Evolutionary conservation across 2,888 invertebrate species (phyloP).

Genomic region (Adelognathus sp.): DNA sequence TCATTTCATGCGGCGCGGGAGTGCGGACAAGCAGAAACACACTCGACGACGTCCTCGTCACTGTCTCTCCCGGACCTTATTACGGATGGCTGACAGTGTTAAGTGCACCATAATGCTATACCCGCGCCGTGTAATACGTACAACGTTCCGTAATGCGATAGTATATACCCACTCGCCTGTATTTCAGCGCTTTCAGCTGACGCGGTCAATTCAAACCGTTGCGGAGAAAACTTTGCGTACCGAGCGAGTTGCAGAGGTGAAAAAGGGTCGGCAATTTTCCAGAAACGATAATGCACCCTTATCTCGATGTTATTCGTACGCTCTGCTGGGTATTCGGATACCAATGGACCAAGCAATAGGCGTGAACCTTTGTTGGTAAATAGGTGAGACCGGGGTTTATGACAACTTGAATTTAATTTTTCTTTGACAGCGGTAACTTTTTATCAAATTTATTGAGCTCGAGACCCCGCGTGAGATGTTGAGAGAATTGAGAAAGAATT

Average conservation of each 20-base stretch:
- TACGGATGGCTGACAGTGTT: slow-evolving; percentile 71
- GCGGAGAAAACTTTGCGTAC: slow-evolving; percentile 15
- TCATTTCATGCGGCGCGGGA: background rate
- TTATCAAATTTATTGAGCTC: no score
- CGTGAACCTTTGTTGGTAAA: background rate
- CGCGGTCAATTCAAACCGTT: slow-evolving; percentile 10
- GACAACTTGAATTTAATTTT: no score
- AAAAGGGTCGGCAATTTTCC: slow-evolving; percentile 27
- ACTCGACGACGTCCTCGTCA: slow-evolving; percentile 46
- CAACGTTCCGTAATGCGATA: slow-evolving; percentile 27
- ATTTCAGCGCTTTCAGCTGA: slow-evolving; percentile 12
- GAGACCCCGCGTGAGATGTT: no score
- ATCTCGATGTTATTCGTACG: slow-evolving; percentile 4
- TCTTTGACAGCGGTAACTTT: no score
- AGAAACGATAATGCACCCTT: slow-evolving; percentile 21
- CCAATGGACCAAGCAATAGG: background rate
- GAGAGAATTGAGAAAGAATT: no score
- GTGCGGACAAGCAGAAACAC: slow-evolving; percentile 11
- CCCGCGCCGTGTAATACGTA: slow-evolving; percentile 15
- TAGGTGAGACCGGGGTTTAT: no score
- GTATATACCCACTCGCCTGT: background rate
- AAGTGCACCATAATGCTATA: slow-evolving; percentile 67
- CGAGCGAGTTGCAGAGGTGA: background rate
- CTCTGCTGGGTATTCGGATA: background rate
- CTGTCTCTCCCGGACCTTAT: slow-evolving; percentile 61